phyloP scores from a whole-genome alignment of 2,113 vertebrate species.

The Sinocyclocheilus maitianheensis region DNA sequence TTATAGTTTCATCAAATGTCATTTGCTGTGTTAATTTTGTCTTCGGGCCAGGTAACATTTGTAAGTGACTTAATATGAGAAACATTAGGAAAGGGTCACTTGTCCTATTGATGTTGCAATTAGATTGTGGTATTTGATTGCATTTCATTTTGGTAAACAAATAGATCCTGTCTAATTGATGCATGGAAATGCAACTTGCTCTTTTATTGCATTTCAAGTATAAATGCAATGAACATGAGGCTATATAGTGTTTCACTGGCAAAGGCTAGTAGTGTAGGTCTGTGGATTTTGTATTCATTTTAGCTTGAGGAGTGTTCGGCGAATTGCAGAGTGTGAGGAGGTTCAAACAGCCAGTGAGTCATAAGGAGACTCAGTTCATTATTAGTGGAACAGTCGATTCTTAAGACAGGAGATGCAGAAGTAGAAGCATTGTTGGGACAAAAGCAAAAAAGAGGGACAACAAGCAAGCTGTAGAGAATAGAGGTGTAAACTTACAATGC shows the following conservation, averaged over 20 bases:
- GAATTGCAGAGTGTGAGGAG: not conserved
- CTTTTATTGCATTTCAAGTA: slow-evolving; percentile 13
- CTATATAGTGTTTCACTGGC: not conserved
- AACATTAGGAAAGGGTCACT: not conserved
- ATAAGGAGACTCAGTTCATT: not conserved
- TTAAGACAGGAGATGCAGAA: not conserved
- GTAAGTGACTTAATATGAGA: not conserved
- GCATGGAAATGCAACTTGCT: not conserved
- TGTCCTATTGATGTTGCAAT: not conserved
- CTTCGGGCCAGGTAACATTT: not conserved
- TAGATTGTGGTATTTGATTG: slow-evolving; percentile 2
- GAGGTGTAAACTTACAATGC: not conserved
- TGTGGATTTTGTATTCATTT: slow-evolving; percentile 7
- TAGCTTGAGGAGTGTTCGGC: not conserved
- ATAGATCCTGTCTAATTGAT: slow-evolving; percentile 6
- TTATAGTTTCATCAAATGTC: not conserved
- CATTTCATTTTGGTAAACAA: not conserved
- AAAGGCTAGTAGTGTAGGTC: not conserved
- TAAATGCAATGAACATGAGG: slow-evolving; percentile 7
- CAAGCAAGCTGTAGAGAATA: not conserved
- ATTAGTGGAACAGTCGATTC: slow-evolving; percentile 12
- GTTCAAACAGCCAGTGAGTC: slow-evolving; percentile 22
- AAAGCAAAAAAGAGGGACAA: not conserved
- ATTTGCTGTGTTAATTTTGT: not conserved
- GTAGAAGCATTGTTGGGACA: not conserved